Percentiles rank a stretch among this genome's conserved stretches.
Conservation (phyloP, 2,113 vertebrate genomes). For the Aix galericulata region DNA sequence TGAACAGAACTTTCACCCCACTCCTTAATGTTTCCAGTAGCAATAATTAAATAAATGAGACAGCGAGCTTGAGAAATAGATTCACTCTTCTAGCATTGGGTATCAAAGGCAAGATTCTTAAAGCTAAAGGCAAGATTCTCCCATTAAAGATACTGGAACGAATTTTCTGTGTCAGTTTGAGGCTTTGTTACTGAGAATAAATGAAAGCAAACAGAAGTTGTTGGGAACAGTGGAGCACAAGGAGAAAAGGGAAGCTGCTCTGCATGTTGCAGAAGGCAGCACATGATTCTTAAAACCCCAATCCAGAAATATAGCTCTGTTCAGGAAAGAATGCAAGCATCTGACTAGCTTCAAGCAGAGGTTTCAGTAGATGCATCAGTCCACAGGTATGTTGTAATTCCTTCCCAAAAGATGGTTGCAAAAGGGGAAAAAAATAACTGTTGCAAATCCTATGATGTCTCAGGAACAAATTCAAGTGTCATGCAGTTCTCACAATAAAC, state of each 20-base stretch:
- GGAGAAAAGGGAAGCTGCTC: neutral
- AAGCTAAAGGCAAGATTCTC: neutral
- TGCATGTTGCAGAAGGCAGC: neutral
- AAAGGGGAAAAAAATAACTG: neutral
- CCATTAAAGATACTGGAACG: neutral
- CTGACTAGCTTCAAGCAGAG: neutral
- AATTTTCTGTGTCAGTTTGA: neutral
- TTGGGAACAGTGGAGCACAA: neutral
- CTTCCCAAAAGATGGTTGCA: neutral
- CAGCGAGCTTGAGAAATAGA: neutral
- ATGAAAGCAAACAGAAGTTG: neutral
- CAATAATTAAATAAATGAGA: slow-evolving; percentile 22
- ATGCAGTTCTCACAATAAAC: neutral
- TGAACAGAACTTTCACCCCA: neutral
- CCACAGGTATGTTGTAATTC: neutral
- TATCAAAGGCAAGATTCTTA: neutral
- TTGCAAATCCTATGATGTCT: neutral
- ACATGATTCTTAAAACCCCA: neutral
- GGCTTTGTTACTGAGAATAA: neutral
- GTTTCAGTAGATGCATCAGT: neutral
- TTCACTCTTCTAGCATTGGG: neutral
- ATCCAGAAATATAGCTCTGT: neutral
- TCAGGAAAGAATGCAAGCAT: neutral
- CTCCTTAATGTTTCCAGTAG: neutral
- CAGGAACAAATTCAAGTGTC: neutral